phyloP scores from a whole-genome alignment of 2,797 vertebrate species.

The Typhlichthys eigenmanni region DNA sequence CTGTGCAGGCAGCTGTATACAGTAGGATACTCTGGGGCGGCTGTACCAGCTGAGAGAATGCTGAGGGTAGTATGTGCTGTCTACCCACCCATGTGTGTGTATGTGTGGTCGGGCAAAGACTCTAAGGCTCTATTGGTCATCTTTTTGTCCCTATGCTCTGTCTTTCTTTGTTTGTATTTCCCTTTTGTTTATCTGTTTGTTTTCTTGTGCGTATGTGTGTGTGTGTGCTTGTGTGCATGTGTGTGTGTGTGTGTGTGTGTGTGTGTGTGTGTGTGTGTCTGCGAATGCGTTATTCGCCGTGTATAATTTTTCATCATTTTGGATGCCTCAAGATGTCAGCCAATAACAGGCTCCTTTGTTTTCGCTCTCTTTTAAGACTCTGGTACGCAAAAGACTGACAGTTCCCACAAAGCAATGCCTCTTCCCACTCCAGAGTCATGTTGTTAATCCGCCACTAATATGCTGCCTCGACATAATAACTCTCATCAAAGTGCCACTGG shows the following conservation, averaged over 20 bases:
- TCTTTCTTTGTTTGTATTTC: background rate
- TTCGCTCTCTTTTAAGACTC: background rate
- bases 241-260: background rate
- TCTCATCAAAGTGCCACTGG: conserved; percentile 1
- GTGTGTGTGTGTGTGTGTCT: background rate
- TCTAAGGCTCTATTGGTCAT: too few species aligned
- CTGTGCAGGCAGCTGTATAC: too few species aligned
- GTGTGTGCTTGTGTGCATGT: too few species aligned
- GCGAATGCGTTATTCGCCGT: background rate
- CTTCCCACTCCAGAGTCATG: background rate
- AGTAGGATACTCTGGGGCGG: too few species aligned
- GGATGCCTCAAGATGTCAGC: background rate
- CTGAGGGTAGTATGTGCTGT: too few species aligned
- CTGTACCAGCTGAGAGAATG: too few species aligned
- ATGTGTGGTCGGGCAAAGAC: too few species aligned
- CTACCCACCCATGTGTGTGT: too few species aligned
- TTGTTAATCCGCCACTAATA: conserved; percentile 3
- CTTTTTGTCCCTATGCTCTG: background rate
- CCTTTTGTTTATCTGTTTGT: background rate
- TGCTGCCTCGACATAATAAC: background rate
- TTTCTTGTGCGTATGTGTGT: background rate
- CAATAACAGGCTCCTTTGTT: conserved; percentile 1
- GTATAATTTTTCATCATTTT: background rate
- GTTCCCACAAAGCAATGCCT: conserved; percentile 3
- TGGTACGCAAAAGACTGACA: background rate